Base-by-base conservation (phyloP, 2,888 invertebrate species). In the Drosophila colorata region DNA sequence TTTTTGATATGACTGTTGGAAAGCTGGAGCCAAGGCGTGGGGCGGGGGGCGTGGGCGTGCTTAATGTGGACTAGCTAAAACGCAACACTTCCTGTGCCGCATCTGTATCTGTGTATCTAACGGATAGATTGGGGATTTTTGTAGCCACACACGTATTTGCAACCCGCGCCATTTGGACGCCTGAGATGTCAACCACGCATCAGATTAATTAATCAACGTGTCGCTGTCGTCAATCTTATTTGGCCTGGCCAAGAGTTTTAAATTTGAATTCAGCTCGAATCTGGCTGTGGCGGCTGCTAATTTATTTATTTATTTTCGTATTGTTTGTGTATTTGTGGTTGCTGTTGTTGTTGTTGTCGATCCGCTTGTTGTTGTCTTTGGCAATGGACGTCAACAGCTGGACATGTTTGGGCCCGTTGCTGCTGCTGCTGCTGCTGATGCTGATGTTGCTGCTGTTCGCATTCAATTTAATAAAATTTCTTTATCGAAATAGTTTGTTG, bases 171-270 rank as follows among this genome's bases (percentile, higher is more conserved):
- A 47, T 55, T 69, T 41, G 72, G 67, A 60, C 60, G 67, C 56
- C 64, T 20, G 13, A 69, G 58, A 61, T 79, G 86, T 80, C 86
- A 87, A 70, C 57, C 69, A 59, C 33, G 65, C 86, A 72, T 84
- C 78, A 74, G 86, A 86, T 89, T 86, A 86, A 90, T 89, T 90
- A 89, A 90, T 89, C 90, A 90, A 81, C 76, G 73, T 81, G 72
- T 87, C 65, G 71, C 81, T 74, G 78, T 87, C 85, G 79, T 83
- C 83, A 83, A 83, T 83, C 84, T 87, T 83, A 66, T 76, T 69
- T 58, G 35, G 51, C 47, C 61, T 52, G 68, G 73, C 49, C 63
- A 47, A 66, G 35, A 60, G 20, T 51, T 38, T 53, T 23, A 9
- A 51, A 61, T 64, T 74, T 52, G 48, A 74, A 74, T 74, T 74